A percentile compares a stretch with the other conserved stretches of the same genome.
Evolutionary conservation across 2,113 vertebrate genomes (phyloP).

Genomic region (Hepsetus odoe): DNA sequence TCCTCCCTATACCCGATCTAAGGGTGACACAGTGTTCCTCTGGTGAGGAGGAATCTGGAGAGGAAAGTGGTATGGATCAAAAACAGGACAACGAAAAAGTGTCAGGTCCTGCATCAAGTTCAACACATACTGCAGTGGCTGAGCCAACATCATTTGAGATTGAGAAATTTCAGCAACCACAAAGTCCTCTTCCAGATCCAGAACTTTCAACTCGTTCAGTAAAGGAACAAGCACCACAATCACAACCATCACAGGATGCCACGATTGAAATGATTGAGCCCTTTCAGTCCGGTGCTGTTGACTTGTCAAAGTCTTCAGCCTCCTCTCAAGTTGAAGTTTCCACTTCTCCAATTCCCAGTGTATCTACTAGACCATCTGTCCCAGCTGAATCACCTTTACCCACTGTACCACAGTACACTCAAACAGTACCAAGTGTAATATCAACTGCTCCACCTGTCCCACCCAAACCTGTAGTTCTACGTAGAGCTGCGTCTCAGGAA

Average conservation of each 20-base stretch:
- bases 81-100: constrained; percentile 72
- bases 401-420: constrained; percentile 78
- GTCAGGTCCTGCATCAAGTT: constrained; percentile 65
- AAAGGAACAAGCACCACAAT: constrained; percentile 17
- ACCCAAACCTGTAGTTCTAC: constrained; percentile 80
- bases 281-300: constrained; percentile 61
- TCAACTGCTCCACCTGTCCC: constrained; percentile 78
- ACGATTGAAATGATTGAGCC: constrained; percentile 23
- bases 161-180: constrained; percentile 39
- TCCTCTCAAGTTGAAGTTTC: constrained; percentile 30
- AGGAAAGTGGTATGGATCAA: constrained; percentile 76
- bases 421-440: constrained; percentile 72
- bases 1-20: constrained; percentile 92
- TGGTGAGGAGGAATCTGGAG: constrained; percentile 88
- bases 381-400: constrained; percentile 71
- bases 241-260: background rate
- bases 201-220: constrained; percentile 10
- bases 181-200: constrained; percentile 50
- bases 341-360: constrained; percentile 22
- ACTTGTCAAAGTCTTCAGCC: constrained; percentile 62
- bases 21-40: constrained; percentile 98
- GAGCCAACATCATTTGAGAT: constrained; percentile 48
- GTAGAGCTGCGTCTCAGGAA: constrained; percentile 85
- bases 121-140: constrained; percentile 47
- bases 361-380: constrained; percentile 53